Evolutionary conservation across 2,797 vertebrate species (phyloP), one percentile per base, ranked within the genome.

Genomic region (Crenuchus spilurus): DNA sequence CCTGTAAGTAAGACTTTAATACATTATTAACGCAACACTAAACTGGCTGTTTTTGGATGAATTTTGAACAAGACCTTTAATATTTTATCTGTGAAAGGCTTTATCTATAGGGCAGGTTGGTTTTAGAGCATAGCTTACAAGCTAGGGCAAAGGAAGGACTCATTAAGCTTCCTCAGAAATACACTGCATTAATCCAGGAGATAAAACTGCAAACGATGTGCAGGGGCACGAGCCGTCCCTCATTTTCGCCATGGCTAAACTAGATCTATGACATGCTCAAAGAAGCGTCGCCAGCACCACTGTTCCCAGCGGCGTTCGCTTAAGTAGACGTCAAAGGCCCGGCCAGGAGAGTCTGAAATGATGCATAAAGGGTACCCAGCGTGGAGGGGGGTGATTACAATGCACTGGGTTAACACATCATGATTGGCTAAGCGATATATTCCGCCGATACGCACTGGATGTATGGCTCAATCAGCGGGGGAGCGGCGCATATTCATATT

Each of bases 401-500:
- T 57, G 30, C 44, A 69, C 22, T n/a, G 6, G 51, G 62, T 75
- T 72, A 66, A 72, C 57, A 79, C 61, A 62, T 64, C 44, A 54
- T 57, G 65, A 74, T 74, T 68, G 58, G 70, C 54, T 66, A 48
- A 64, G 51, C 68, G 44, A 69, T 76, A 69, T 65, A 66, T 72
- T 62, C 58, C 46, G n/a, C 30, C 33, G 54, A 49, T 46, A 67
- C 13, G 26, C 24, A 6, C 26, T 37, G 60, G 37, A 77, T 44
- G 76, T 75, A 82, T 70, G 68, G 46, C 70, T 77, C 72, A 80
- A 77, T 80, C 75, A 77, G 71, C 57, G 48, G 60, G 63, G 33
- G 72, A 46, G 67, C 62, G 37, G 70, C 66, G 63, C 60, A 62
- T 72, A 77, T 77, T 82, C 72, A 75, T 72, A 73, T 82, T 63